phyloP scores from a whole-genome alignment of 2,113 vertebrate genomes.

The Neomonachus schauinslandi region DNA sequence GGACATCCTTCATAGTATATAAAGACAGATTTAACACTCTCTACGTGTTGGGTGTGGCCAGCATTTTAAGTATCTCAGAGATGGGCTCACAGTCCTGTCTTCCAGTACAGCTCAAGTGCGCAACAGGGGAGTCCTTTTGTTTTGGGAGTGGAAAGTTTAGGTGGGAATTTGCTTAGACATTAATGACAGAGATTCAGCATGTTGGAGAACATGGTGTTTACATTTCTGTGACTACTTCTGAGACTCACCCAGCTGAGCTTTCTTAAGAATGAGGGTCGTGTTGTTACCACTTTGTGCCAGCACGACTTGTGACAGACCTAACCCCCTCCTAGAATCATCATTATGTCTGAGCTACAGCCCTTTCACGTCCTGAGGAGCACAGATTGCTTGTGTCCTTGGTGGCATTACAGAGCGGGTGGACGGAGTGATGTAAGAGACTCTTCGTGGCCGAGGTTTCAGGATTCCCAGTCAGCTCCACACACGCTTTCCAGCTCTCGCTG shows the following conservation, averaged over 20 bases:
- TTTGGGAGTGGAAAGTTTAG: neutral
- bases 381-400: neutral
- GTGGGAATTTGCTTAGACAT: neutral
- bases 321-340: neutral
- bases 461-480: no score
- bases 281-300: neutral
- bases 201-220: neutral
- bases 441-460: no score
- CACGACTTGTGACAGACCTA: neutral
- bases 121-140: neutral
- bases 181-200: neutral
- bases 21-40: neutral
- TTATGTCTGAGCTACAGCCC: neutral
- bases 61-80: neutral
- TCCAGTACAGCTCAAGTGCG: neutral
- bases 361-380: neutral
- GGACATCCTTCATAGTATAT: neutral
- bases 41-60: neutral
- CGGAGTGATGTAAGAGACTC: rapidly evolving
- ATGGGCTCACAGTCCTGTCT: neutral
- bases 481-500: rapidly evolving
- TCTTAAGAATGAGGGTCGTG: neutral
- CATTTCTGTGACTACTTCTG: neutral
- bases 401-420: neutral
- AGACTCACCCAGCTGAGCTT: neutral